Conservation (phyloP, 1,140 invertebrate species). For the Drosophila ohnishii region DNA sequence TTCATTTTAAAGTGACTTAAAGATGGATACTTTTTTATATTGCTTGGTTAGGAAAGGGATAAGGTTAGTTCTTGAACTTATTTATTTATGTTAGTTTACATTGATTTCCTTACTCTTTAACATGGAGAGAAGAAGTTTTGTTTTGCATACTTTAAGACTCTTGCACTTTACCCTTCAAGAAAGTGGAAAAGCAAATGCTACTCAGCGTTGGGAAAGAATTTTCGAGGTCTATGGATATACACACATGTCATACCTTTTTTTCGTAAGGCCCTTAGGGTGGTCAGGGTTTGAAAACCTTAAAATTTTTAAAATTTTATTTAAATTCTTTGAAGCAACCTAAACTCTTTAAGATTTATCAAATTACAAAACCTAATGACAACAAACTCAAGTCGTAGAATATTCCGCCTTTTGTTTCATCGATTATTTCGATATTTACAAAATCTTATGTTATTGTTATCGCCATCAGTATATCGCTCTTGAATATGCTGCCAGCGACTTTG, state of each 20-base stretch:
- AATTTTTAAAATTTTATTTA: neutral
- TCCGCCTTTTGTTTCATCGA: neutral
- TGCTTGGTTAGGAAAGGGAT: neutral
- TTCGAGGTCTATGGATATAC: too few species aligned
- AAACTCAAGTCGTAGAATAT: neutral
- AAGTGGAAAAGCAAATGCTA: too few species aligned
- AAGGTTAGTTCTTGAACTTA: neutral
- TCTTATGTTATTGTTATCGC: conserved; percentile 22
- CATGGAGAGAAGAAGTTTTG: too few species aligned
- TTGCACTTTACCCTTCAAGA: neutral
- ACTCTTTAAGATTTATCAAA: neutral
- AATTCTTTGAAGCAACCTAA: neutral
- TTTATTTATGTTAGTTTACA: neutral
- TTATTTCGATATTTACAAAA: neutral
- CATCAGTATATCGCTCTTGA: conserved; percentile 44
- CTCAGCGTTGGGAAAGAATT: too few species aligned
- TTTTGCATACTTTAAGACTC: neutral
- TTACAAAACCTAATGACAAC: neutral
- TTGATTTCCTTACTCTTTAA: neutral
- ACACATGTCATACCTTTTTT: too few species aligned
- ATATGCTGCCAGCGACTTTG: conserved; percentile 41
- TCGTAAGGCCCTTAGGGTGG: neutral
- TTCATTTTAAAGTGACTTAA: conserved; percentile 1
- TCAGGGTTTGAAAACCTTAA: neutral
- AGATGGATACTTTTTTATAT: neutral